Conservation (phyloP, 2,888 invertebrate species). For the Melipona bicolor region DNA sequence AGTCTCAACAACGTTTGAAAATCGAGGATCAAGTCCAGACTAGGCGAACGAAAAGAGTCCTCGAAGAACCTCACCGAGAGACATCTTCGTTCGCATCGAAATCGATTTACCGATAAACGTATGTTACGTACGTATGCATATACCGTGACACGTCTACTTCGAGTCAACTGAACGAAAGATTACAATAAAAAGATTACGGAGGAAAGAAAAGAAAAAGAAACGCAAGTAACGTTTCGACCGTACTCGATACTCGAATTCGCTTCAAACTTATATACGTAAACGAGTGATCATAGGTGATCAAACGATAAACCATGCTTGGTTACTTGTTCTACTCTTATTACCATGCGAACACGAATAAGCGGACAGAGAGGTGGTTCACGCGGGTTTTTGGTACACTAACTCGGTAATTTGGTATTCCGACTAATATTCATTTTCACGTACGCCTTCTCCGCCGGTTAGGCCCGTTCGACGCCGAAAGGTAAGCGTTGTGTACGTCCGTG, state of each 20-base stretch:
- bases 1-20: too few relatives aligned
- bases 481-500: slow-evolving; percentile 54
- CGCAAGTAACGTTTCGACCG: not conserved
- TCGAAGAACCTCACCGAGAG: too few relatives aligned
- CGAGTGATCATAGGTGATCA: not conserved
- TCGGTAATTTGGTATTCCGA: too few relatives aligned
- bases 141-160: slow-evolving; percentile 4
- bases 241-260: slow-evolving; percentile 1
- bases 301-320: slow-evolving; percentile 48
- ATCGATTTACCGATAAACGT: not conserved
- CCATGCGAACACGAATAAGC: slow-evolving; percentile 51
- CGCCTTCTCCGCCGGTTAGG: slow-evolving; percentile 64
- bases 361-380: not conserved
- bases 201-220: not conserved
- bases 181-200: not conserved
- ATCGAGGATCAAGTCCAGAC: too few relatives aligned
- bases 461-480: slow-evolving; percentile 67
- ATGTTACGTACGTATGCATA: not conserved
- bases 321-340: slow-evolving; percentile 50
- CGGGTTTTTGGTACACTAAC: not conserved
- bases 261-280: not conserved
- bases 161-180: not conserved
- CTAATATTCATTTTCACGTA: not conserved
- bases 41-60: too few relatives aligned
- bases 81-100: too few relatives aligned